Conservation (phyloP, 2,797 vertebrate genomes). For the Lycodopsis pacificus region DNA sequence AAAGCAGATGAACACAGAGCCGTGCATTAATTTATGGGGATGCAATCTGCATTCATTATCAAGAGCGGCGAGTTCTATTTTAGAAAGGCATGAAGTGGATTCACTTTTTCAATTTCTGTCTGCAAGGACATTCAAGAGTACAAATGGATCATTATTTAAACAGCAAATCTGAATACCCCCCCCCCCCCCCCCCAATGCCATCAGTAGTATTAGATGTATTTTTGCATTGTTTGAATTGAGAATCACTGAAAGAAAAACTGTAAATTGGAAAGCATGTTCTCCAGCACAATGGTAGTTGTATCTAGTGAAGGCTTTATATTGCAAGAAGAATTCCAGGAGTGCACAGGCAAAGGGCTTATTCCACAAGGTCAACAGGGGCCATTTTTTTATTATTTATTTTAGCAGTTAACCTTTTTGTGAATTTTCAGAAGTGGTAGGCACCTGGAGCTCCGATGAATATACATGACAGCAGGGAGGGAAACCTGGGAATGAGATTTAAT, state of each 20-base stretch:
- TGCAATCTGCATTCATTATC: conserved; percentile 82
- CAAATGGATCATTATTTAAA: conserved; percentile 49
- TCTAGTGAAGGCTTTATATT: conserved; percentile 62
- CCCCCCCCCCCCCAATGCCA: not conserved
- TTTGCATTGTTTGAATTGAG: conserved; percentile 38
- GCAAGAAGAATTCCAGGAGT: conserved; percentile 62
- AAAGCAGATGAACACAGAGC: conserved; percentile 80
- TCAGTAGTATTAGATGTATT: conserved; percentile 8
- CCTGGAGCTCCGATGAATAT: conserved; percentile 86
- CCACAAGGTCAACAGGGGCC: conserved; percentile 86
- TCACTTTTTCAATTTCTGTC: conserved; percentile 61
- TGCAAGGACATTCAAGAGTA: conserved; percentile 60
- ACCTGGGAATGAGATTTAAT: conserved; percentile 87
- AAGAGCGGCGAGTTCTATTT: conserved; percentile 67
- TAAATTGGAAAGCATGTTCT: conserved; percentile 24
- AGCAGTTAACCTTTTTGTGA: conserved; percentile 88
- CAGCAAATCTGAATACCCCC: conserved; percentile 37
- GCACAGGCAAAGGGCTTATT: conserved; percentile 76
- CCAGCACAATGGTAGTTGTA: conserved; percentile 37
- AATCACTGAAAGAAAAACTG: conserved; percentile 14
- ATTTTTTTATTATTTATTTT: conserved; percentile 89
- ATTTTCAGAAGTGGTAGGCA: conserved; percentile 86
- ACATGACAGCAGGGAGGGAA: conserved; percentile 85
- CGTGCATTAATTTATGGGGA: conserved; percentile 73
- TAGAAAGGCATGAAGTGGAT: conserved; percentile 64